Base-by-base conservation (phyloP, 2,113 vertebrate genomes). In the Podarcis cretensis region DNA sequence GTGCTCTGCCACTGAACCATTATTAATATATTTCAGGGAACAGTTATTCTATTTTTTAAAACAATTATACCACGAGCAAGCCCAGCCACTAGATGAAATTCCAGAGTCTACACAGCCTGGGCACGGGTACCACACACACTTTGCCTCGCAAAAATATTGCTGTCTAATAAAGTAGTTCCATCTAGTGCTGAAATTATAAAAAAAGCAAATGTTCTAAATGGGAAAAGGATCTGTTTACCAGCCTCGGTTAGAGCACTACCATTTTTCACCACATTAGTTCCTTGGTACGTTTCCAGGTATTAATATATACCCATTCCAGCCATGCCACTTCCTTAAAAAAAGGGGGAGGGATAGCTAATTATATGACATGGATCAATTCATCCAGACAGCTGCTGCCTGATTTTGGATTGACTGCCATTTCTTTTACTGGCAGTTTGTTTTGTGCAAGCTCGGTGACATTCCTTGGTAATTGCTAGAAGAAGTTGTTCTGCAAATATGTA, bases 351-450 rank as follows among this genome's bases (percentile, higher is more conserved):
- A 71, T 30, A 27, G 21, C 73, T 68, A 92, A 77, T 89, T 25
- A 82, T 40, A 18, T 8, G n/a, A 59, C 23, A 63, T 30, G 57
- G 13, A 18, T 66, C 77, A 40, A 6, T 86, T 76, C 66, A 21
- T 59, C 68, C 68, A 48, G 25, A 1, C 30, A 40, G 88, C 84
- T 76, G 30, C 37, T 89, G 73, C 54, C 13, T 78, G 43, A 48
- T 74, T 74, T 73, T 71, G 10, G 66, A 81, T 74, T 16, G 37
- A 25, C 32, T 88, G 74, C 57, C 43, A 76, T 93, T 82, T 57
- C 57, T 85, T 85, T 25, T 63, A 18, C 35, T 10, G 59, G 43
- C 43, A 54, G 57, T 37, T 89, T 16, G 0, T 83, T 68, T 40
- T 0, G 20, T 32, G 0, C 78, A 65, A 81, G 37, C 37, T 87